Conservation (phyloP, 1,140 invertebrate genomes). For the Platorchestia sp. region DNA sequence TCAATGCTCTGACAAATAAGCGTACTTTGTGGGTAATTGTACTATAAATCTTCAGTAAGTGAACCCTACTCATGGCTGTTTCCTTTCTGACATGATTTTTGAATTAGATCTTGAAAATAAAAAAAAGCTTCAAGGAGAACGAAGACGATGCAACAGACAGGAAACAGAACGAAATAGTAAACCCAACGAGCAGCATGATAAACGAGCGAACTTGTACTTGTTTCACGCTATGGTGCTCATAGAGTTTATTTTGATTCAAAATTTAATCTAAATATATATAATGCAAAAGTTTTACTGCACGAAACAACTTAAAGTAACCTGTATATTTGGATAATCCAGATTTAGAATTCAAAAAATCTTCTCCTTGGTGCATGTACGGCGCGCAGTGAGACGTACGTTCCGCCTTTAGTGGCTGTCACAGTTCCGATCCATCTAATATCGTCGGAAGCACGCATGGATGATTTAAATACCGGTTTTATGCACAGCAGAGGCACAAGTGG, state of each 20-base stretch:
- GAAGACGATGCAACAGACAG: not conserved
- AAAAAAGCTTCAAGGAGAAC: not conserved
- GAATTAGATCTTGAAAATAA: not conserved
- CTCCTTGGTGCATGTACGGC: not conserved
- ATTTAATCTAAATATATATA: not conserved
- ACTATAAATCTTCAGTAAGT: not conserved
- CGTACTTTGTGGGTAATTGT: not conserved
- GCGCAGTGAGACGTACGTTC: not conserved
- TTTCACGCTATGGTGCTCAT: not conserved
- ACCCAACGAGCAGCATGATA: not conserved
- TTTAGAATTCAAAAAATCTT: not conserved
- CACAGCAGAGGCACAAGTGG: conserved; percentile 38
- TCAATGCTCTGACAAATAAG: not conserved
- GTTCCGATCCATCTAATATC: conserved; percentile 54
- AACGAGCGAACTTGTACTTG: not conserved
- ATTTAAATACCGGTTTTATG: conserved; percentile 54
- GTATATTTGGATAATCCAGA: not conserved
- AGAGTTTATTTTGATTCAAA: not conserved
- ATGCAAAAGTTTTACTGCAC: not conserved
- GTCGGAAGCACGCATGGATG: conserved; percentile 54
- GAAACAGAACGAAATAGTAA: not conserved
- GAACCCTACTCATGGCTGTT: not conserved
- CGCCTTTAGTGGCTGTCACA: conserved; percentile 49
- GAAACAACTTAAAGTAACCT: not conserved
- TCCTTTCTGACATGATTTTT: not conserved